A percentile compares a stretch with the other conserved stretches of the same genome.
Conservation (phyloP, 2,113 vertebrate species). For the Percina caprodes region DNA sequence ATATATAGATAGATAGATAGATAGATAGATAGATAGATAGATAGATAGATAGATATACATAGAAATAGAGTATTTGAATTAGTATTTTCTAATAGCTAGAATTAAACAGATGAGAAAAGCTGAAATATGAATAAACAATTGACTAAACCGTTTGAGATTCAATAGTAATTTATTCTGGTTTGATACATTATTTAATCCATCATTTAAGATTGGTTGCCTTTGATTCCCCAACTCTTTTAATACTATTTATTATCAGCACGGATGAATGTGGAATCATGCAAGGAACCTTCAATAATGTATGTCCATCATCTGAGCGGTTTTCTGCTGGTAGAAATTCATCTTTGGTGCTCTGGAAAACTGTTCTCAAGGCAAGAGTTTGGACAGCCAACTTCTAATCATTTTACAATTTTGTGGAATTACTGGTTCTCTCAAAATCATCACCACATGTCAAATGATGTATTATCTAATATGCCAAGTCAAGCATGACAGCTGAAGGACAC, state of each 20-base stretch:
- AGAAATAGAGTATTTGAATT: neutral
- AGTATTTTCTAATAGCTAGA: neutral
- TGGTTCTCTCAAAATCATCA: constrained; percentile 43
- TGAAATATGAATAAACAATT: neutral
- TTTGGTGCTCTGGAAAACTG: constrained; percentile 34
- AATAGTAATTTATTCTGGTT: neutral
- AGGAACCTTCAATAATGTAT: constrained; percentile 9
- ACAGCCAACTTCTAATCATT: constrained; percentile 37
- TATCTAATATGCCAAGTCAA: constrained; percentile 37
- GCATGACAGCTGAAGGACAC: constrained; percentile 47
- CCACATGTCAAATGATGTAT: constrained; percentile 51
- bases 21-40: too few relatives aligned
- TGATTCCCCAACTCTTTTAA: neutral
- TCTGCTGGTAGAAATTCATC: constrained; percentile 26
- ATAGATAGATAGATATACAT: too few relatives aligned
- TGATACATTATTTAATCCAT: neutral
- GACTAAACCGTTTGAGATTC: neutral
- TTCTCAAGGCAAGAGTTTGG: constrained; percentile 21
- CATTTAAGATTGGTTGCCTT: neutral
- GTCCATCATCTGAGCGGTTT: constrained; percentile 29
- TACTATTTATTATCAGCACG: neutral
- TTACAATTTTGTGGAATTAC: constrained; percentile 46
- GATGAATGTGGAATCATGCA: neutral
- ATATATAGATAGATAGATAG: too few relatives aligned
- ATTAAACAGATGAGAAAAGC: neutral